phyloP scores from a whole-genome alignment of 2,797 vertebrate genomes.

The Delichon dasypus region DNA sequence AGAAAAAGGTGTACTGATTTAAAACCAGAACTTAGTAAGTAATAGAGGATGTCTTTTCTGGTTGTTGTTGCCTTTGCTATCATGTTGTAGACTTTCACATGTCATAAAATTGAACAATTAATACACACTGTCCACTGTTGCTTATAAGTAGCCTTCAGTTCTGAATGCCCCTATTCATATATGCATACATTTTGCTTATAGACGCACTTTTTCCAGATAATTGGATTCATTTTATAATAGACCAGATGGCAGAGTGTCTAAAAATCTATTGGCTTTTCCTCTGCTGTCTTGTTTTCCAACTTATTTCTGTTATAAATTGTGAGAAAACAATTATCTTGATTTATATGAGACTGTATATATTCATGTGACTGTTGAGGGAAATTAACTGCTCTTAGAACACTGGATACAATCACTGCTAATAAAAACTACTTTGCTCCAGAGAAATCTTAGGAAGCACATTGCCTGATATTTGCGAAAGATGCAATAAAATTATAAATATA shows the following conservation, averaged over 20 bases:
- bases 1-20: not conserved
- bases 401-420: not conserved
- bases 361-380: not conserved
- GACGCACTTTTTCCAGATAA: slow-evolving; percentile 1
- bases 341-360: not conserved
- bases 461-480: not conserved
- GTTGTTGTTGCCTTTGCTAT: not conserved
- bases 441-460: not conserved
- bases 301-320: not conserved
- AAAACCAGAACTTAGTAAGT: not conserved
- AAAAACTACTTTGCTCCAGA: not conserved
- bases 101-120: not conserved
- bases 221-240: not conserved
- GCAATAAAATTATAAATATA: not conserved
- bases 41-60: not conserved
- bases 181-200: not conserved
- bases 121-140: not conserved
- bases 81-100: not conserved
- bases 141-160: not conserved
- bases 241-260: not conserved
- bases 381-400: not conserved
- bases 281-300: not conserved
- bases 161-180: not conserved
- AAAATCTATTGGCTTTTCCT: not conserved
- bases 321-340: slow-evolving; percentile 7